Evolutionary conservation across 2,113 vertebrate genomes (phyloP), one percentile per base, ranked within the genome.

Genomic region (Smithornis capensis): DNA sequence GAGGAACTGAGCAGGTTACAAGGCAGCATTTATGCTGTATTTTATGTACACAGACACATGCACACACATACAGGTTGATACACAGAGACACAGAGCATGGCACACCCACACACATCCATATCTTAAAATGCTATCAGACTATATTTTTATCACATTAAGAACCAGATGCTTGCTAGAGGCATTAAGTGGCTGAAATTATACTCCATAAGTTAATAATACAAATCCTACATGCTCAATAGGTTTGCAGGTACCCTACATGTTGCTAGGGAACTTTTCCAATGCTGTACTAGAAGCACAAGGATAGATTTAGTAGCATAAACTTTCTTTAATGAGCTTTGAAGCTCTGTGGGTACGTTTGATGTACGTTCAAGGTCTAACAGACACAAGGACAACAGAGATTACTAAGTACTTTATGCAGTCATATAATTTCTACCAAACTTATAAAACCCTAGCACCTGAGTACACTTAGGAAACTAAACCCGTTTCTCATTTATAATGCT

Each of bases 71-170:
- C 4, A 40, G 50, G 33, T 23, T 2, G 1, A 28, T 8, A 28
- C 10, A 35, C 8, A 55, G 25, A 87, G 5, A 49, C 13, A 70
- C 12, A 40, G 24, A 55, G 4, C 53, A 35, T 10, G 21, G 62
- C 38, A 53, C 28, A 56, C 17, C 12, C 0, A 3, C 15, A 19
- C 14, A 52, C 1, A 29, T 2, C 55, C 5, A 12, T 2, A 33
- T 4, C 22, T 52, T 33, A n/a, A 35, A 83, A 77, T 17, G n/a
- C 38, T 28, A 76, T 10, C 21, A 64, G 11, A n/a, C 28, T 57
- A 0, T 42, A 29, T 57, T 73, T 38, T 59, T 27, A 80, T 35
- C 40, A 44, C 29, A n/a, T 24, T 25, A 65, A 83, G n/a, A 70
- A 57, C 21, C 37, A 49, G 73, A 37, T 16, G 33, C 14, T 74